Evolutionary conservation across 2,888 invertebrate species (phyloP).

Genomic region (Artemia sinica): DNA sequence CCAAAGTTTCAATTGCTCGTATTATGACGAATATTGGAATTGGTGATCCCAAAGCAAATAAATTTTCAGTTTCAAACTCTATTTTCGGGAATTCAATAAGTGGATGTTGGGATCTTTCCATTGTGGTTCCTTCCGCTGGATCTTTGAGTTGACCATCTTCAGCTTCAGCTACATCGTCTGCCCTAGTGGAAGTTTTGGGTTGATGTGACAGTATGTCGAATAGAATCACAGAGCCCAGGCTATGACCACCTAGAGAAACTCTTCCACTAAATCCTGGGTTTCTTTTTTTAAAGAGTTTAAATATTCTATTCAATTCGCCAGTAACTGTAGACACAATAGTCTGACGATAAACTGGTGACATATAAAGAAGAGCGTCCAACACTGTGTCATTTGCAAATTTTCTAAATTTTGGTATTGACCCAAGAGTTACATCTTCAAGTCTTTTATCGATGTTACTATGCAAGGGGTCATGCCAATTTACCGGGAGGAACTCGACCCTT

Average conservation of each 20-base stretch:
- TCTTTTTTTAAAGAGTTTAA: slow-evolving; percentile 50
- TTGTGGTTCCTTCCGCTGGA: slow-evolving; percentile 47
- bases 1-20: slow-evolving; percentile 68
- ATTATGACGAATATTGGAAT: slow-evolving; percentile 86
- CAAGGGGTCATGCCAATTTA: slow-evolving; percentile 79
- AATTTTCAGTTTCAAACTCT: slow-evolving; percentile 56
- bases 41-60: slow-evolving; percentile 87
- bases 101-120: slow-evolving; percentile 57
- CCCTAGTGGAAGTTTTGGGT: slow-evolving; percentile 27
- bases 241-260: slow-evolving; percentile 78
- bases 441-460: slow-evolving; percentile 76
- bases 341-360: slow-evolving; percentile 74
- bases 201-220: slow-evolving; percentile 84
- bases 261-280: slow-evolving; percentile 66
- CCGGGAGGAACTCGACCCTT: slow-evolving; percentile 77
- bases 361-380: slow-evolving; percentile 81
- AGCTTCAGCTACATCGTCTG: no score
- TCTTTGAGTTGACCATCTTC: slow-evolving; percentile 35
- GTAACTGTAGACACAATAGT: slow-evolving; percentile 77
- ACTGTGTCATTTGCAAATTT: slow-evolving; percentile 86
- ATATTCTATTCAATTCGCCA: slow-evolving; percentile 64
- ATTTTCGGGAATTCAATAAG: slow-evolving; percentile 60
- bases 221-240: slow-evolving; percentile 76
- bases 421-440: slow-evolving; percentile 66
- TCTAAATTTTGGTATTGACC: slow-evolving; percentile 71